Conservation (phyloP, 2,888 invertebrate genomes). For the Ischnus inquisitorius region DNA sequence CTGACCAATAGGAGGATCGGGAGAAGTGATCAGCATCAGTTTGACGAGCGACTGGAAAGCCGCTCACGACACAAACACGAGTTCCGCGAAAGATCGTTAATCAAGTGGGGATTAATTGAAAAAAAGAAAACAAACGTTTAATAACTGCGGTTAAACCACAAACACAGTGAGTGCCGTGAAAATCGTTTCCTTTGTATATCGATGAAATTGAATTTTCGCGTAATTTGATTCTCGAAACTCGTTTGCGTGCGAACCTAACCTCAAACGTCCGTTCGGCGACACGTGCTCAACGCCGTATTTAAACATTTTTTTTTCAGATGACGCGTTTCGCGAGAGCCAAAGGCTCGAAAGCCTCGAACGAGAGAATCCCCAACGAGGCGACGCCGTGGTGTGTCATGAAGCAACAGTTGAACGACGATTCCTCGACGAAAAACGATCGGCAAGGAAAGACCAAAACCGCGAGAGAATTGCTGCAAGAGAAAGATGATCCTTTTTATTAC, state of each 20-base stretch:
- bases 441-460: constrained; percentile 76
- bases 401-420: constrained; percentile 86
- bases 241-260: neutral
- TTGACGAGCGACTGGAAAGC: no score
- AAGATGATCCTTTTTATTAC: constrained; percentile 80
- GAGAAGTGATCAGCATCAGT: no score
- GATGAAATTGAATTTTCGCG: neutral
- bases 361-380: constrained; percentile 89
- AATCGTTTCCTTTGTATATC: neutral
- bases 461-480: constrained; percentile 84
- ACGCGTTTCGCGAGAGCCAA: constrained; percentile 91
- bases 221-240: neutral
- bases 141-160: neutral
- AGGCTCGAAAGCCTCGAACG: constrained; percentile 92
- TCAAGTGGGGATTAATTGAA: neutral
- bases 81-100: neutral
- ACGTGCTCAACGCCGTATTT: neutral
- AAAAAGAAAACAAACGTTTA: neutral
- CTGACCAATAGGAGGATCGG: no score
- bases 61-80: neutral
- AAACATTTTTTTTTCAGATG: constrained; percentile 85
- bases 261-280: neutral
- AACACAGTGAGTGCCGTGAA: neutral
- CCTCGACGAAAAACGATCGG: constrained; percentile 60
- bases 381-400: constrained; percentile 92